Evolutionary conservation across 2,113 vertebrate genomes (phyloP).

Genomic region (Tupaia chinensis): DNA sequence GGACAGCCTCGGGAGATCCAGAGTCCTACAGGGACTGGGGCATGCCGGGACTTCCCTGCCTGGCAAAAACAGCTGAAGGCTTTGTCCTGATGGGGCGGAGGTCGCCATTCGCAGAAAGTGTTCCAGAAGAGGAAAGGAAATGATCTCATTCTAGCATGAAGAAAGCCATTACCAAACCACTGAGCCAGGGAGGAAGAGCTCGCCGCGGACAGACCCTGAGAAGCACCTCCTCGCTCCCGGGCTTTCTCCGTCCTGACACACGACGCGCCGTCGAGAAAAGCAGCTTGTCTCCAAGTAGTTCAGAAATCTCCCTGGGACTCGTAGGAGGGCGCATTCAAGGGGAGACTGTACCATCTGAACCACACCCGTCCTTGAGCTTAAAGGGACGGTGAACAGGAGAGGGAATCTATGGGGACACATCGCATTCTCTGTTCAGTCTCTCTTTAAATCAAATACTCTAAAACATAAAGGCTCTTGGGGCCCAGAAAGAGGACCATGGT

Average conservation of each 20-base stretch:
- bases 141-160: not conserved
- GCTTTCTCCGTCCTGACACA: not conserved
- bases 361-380: not conserved
- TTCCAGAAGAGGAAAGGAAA: conserved; percentile 30
- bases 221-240: not conserved
- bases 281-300: not conserved
- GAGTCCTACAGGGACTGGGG: not conserved
- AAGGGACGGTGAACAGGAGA: not conserved
- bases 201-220: not conserved
- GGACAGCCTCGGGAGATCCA: not conserved
- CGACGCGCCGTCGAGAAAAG: conserved; percentile 11
- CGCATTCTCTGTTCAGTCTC: not conserved
- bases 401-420: not conserved
- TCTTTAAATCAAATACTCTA: conserved; percentile 27
- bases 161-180: conserved; percentile 3
- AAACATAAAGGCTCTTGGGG: not conserved
- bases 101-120: not conserved
- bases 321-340: not conserved
- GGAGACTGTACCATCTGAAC: not conserved
- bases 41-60: not conserved
- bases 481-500: no score
- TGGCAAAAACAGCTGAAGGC: not conserved
- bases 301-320: fast-evolving
- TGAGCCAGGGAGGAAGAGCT: not conserved
- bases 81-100: not conserved